Evolutionary conservation across 1,140 invertebrate genomes (phyloP).

Genomic region (Globodera rostochiensis): DNA sequence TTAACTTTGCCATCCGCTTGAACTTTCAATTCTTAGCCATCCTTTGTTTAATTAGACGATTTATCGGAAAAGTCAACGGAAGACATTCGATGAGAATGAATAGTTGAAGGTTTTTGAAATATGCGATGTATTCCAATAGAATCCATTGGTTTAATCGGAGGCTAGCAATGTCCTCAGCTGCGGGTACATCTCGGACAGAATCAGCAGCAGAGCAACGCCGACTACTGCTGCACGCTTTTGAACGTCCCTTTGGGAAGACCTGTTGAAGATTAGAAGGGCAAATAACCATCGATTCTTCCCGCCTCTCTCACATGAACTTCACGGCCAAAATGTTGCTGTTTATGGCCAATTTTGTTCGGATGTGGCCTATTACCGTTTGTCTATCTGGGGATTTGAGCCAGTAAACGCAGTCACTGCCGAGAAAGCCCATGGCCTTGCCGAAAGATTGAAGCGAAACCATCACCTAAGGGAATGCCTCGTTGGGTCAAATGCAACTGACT

Average conservation of each 20-base stretch:
- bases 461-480: conserved; percentile 21
- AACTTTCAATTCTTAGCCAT: no score
- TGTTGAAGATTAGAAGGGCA: neutral
- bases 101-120: no score
- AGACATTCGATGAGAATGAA: no score
- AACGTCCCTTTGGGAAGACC: conserved; percentile 31
- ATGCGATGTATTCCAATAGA: no score
- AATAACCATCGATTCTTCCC: neutral
- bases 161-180: conserved; percentile 12
- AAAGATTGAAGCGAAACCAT: conserved; percentile 44
- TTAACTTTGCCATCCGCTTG: no score
- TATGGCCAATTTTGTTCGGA: conserved; percentile 51
- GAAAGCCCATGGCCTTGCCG: conserved; percentile 47
- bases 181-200: conserved; percentile 28
- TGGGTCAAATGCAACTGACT: neutral
- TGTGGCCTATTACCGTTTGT: conserved; percentile 49
- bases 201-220: conserved; percentile 24
- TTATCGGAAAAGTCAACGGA: no score
- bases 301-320: conserved; percentile 47
- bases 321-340: conserved; percentile 49
- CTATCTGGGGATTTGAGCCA: conserved; percentile 45
- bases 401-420: conserved; percentile 52
- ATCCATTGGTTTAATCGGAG: neutral
- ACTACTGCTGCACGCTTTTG: conserved; percentile 32
- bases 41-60: no score